Evolutionary conservation across 2,797 vertebrate species (phyloP), one percentile per base, ranked within the genome.

Genomic region (Ambastaia sidthimunki): DNA sequence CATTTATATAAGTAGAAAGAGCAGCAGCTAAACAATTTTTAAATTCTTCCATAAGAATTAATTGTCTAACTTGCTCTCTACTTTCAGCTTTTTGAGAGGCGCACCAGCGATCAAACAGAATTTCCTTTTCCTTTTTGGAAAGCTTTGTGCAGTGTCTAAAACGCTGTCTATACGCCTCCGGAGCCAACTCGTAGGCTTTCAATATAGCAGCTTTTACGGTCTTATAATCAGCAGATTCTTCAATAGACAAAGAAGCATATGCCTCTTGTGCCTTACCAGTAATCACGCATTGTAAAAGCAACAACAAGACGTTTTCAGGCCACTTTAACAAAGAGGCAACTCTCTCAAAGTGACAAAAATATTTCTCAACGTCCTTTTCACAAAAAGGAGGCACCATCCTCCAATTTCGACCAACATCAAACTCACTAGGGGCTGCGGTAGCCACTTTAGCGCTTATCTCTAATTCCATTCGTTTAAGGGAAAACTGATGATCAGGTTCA

Each of bases 381-480:
- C 65, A 47, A 15, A 67, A 48, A 23, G 66, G 41, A 68, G 65
- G 65, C 13, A 68, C 66, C 66, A 68, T 68, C 6, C 41, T 68
- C 19, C 3, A 4, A 2, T 67, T 67, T 21, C 55, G 11, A 28
- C 59, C 59, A 11, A 48, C 21, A 48, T 48, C 66, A 48, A 25
- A 48, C 7, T 48, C 44, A 48, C 18, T 41, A 66, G 62, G 11
- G 16, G 15, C n/a, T n/a, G n/a, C n/a, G n/a, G n/a, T n/a, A n/a
- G n/a, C n/a, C n/a, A n/a, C 16, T 6, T 31, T 62, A 7, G 12
- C 12, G 7, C 25, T 28, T 9, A 41, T 7, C 9, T 66, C 16
- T 19, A 66, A 19, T 15, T 66, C 28, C 6, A 41, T 37, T 13
- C 5, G 1, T n/a, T 66, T 66, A 2, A 66, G 0, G 1, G 31